Evolutionary conservation across 1,140 invertebrate species (phyloP), one percentile per base, ranked within the genome.

Genomic region (Drosophila grimshawi): DNA sequence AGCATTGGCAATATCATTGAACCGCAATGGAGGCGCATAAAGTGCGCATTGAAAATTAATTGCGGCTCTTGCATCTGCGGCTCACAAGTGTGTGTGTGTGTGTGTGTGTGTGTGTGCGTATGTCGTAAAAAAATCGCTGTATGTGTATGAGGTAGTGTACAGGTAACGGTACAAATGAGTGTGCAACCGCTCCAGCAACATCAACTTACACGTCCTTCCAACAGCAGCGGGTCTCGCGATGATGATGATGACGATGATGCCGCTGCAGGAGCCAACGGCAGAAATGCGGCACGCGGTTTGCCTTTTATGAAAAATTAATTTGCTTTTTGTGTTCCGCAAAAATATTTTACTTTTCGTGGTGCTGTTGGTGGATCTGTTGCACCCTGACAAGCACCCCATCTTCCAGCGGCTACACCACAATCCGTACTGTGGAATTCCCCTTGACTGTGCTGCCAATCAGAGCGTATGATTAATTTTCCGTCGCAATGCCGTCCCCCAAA

Each of bases 261-360:
- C 35, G 27, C 6, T 3, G 19, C 43, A 32, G 41, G 32, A 66
- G 19, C 10, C 71, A 65, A n/a, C 46, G 19, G 46, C 53, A 59
- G 30, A 41, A 48, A n/a, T n/a, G 39, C 56, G 76, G 56, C 56
- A 52, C 68, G 76, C 75, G 83, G 82, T 83, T 78, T 79, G 73
- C 85, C 80, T 83, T 88, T 88, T 89, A 88, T 88, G 85, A 88
- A 88, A 88, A 89, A 89, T 88, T 89, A 88, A 88, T 88, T 88
- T 80, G 76, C 85, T 77, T 83, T 83, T 88, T 88, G 80, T 89
- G 85, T 83, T 73, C 85, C 77, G 85, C 85, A 88, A 89, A 89
- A 89, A 80, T 88, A 88, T 89, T 85, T 79, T 65, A 75, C 80
- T 53, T 76, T 76, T 76, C 11, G 46, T 41, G 46, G n/a, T 46